A percentile compares a stretch with the other conserved stretches of the same genome.
phyloP scores from a whole-genome alignment of 2,113 vertebrate genomes.

The Grantiella picta region DNA sequence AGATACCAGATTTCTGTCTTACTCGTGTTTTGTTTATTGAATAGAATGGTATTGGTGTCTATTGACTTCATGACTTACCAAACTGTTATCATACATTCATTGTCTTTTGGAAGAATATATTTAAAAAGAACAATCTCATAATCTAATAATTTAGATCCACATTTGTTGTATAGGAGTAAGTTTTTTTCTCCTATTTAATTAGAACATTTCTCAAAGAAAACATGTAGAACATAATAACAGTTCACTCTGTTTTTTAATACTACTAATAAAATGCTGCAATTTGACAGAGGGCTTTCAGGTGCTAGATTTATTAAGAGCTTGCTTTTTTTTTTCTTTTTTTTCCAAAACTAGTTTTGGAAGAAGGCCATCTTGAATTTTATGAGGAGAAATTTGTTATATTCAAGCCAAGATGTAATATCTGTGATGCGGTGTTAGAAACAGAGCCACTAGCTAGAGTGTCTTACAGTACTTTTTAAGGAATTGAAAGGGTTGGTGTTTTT shows the following conservation, averaged over 20 bases:
- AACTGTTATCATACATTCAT: neutral
- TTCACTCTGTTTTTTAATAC: neutral
- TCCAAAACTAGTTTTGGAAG: neutral
- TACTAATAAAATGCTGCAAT: constrained; percentile 14
- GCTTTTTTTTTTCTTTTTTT: neutral
- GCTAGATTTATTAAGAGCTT: neutral
- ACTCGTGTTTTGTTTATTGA: neutral
- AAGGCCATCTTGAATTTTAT: constrained; percentile 5
- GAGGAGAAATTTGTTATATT: constrained; percentile 1
- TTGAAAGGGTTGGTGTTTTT: neutral
- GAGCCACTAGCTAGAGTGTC: neutral
- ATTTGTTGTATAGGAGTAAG: neutral
- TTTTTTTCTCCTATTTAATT: neutral
- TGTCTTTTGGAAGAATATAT: neutral
- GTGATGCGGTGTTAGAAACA: constrained; percentile 1
- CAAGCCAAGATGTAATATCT: neutral
- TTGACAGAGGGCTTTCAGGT: constrained; percentile 14
- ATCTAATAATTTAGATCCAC: neutral
- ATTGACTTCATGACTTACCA: neutral
- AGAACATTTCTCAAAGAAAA: neutral
- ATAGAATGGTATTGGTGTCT: neutral
- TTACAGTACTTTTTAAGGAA: neutral
- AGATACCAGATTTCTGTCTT: neutral
- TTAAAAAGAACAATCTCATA: neutral
- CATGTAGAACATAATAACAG: neutral